Percentiles rank a stretch among this genome's conserved stretches.
Evolutionary conservation across 2,888 invertebrate genomes (phyloP).

Genomic region (Pyrrhosoma nymphula): DNA sequence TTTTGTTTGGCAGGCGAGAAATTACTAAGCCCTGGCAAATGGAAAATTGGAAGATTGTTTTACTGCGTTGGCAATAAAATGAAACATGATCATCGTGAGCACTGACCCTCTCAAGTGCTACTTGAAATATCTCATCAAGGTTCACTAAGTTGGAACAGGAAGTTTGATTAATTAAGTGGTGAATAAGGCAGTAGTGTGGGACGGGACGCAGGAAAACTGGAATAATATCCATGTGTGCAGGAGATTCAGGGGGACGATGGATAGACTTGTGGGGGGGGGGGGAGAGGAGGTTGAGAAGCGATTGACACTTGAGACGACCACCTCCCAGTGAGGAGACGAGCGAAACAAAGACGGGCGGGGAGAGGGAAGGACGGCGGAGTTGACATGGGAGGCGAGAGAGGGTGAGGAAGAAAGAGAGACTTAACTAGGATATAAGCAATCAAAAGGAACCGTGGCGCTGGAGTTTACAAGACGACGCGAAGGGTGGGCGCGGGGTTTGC

Average conservation of each 20-base stretch:
- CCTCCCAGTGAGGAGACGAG: not conserved
- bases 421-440: constrained; percentile 61
- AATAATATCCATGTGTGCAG: not conserved
- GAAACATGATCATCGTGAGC: no score
- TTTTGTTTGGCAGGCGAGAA: no score
- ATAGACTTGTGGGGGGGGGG: not conserved
- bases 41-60: no score
- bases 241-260: not conserved
- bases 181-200: not conserved
- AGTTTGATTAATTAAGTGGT: not conserved
- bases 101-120: not conserved
- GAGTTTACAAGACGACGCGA: not conserved
- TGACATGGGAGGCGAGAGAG: constrained; percentile 8
- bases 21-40: no score
- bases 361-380: not conserved
- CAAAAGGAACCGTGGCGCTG: constrained; percentile 39
- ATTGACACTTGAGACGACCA: not conserved
- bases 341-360: not conserved
- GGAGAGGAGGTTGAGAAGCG: not conserved
- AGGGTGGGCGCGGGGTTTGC: not conserved
- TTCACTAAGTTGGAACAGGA: not conserved
- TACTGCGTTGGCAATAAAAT: no score
- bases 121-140: not conserved
- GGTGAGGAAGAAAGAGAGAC: not conserved
- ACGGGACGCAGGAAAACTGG: not conserved